Percentiles rank a stretch among this genome's conserved stretches.
phyloP scores from a whole-genome alignment of 2,888 invertebrate species.

The Scelioninae gen. 1 region DNA sequence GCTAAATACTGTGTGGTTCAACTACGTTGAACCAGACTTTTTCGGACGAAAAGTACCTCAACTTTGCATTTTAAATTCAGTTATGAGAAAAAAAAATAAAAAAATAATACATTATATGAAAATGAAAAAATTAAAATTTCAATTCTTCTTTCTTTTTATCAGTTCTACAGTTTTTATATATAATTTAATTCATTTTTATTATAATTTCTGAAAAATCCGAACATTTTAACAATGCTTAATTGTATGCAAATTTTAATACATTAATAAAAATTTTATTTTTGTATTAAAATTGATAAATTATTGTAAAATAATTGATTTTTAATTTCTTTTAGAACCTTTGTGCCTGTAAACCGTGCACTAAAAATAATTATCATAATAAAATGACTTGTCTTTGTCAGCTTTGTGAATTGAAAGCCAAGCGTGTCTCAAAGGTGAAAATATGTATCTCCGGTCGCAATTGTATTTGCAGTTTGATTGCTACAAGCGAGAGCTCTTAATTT shows the following conservation, averaged over 20 bases:
- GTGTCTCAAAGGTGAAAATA: conserved; percentile 9
- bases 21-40: neutral
- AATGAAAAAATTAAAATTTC: too few relatives aligned
- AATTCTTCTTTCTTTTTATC: too few relatives aligned
- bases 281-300: too few relatives aligned
- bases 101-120: too few relatives aligned
- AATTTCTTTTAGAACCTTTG: too few relatives aligned
- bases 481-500: conserved; percentile 19
- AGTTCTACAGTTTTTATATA: too few relatives aligned
- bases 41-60: neutral
- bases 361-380: neutral
- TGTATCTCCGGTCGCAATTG: conserved; percentile 9
- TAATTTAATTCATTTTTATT: too few relatives aligned
- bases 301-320: too few relatives aligned
- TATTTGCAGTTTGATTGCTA: conserved; percentile 17
- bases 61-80: neutral
- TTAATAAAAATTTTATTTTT: too few relatives aligned
- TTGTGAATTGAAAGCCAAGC: neutral
- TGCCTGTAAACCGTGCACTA: neutral
- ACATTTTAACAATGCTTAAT: too few relatives aligned
- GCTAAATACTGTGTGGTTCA: neutral
- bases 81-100: neutral
- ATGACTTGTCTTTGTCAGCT: neutral
- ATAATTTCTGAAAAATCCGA: too few relatives aligned
- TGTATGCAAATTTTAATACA: too few relatives aligned